phyloP scores from a whole-genome alignment of 2,888 invertebrate species.

The Theodoxus fluviatilis region DNA sequence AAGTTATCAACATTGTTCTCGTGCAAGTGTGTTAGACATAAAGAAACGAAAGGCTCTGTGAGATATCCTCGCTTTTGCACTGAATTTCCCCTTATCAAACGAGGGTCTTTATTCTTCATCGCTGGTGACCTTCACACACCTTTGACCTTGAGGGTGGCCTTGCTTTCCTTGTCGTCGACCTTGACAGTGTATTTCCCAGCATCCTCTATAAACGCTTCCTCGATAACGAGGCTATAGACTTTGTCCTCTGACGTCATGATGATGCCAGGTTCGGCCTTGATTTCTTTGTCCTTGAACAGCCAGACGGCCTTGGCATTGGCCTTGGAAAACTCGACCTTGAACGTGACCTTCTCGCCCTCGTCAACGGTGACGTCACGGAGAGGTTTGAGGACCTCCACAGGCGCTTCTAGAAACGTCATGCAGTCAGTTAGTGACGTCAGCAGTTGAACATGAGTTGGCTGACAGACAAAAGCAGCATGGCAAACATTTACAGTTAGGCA shows the following conservation, averaged over 20 bases:
- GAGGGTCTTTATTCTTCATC: too few relatives aligned
- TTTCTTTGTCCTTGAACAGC: conserved; percentile 79
- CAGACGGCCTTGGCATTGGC: conserved; percentile 91
- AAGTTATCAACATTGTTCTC: too few relatives aligned
- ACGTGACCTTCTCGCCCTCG: conserved; percentile 71
- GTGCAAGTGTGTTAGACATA: too few relatives aligned
- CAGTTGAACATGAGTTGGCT: too few relatives aligned
- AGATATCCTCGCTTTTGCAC: too few relatives aligned
- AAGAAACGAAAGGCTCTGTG: too few relatives aligned
- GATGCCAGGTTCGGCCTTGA: conserved; percentile 83
- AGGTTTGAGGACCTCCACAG: conserved; percentile 46
- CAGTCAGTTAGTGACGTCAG: background rate
- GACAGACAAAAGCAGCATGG: too few relatives aligned
- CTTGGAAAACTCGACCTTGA: conserved; percentile 92
- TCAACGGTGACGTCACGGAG: conserved; percentile 43
- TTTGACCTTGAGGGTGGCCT: conserved; percentile 44
- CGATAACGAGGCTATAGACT: conserved; percentile 50
- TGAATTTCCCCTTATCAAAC: too few relatives aligned
- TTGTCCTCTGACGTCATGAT: conserved; percentile 79
- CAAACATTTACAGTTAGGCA: too few relatives aligned
- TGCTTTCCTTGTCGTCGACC: conserved; percentile 44
- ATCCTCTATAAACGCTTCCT: conserved; percentile 51
- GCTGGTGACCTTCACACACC: conserved; percentile 35
- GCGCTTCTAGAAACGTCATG: conserved; percentile 41
- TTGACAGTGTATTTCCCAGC: conserved; percentile 52